Conservation (phyloP, 2,797 vertebrate genomes). For the Scolopax bukidnonensis region DNA sequence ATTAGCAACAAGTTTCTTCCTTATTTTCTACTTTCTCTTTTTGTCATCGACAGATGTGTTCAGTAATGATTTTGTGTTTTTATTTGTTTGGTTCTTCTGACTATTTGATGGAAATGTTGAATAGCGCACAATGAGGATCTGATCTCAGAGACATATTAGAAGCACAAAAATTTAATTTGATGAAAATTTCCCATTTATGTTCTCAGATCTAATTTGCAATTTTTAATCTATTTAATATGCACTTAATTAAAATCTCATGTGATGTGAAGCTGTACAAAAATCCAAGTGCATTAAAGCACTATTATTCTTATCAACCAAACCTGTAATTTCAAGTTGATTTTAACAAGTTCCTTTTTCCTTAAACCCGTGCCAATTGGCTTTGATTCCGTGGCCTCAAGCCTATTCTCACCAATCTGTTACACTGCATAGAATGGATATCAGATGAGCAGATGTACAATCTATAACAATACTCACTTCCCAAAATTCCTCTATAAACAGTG, state of each 20-base stretch:
- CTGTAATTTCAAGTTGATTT: background rate
- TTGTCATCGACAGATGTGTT: fast-evolving
- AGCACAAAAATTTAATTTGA: background rate
- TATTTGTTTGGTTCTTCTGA: background rate
- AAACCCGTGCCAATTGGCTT: background rate
- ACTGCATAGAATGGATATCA: background rate
- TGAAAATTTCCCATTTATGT: background rate
- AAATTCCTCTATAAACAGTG: background rate
- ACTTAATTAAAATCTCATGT: background rate
- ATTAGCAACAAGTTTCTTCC: background rate
- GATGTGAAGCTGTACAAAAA: background rate
- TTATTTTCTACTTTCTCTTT: background rate
- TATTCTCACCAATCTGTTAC: background rate
- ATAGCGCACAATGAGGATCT: background rate
- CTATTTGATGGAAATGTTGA: background rate
- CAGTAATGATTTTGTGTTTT: background rate
- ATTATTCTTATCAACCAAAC: background rate
- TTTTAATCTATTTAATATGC: background rate
- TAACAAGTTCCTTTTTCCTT: background rate
- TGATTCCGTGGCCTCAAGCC: background rate
- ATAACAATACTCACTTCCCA: background rate
- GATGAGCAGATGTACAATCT: background rate
- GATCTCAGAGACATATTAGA: background rate
- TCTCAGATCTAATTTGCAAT: background rate
- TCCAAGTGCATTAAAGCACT: background rate